These are phyloP conservation scores for Carollia perspicillata DNA, from an alignment of 2,113 vertebrate genomes.

Conservation along the genomic window DNA sequence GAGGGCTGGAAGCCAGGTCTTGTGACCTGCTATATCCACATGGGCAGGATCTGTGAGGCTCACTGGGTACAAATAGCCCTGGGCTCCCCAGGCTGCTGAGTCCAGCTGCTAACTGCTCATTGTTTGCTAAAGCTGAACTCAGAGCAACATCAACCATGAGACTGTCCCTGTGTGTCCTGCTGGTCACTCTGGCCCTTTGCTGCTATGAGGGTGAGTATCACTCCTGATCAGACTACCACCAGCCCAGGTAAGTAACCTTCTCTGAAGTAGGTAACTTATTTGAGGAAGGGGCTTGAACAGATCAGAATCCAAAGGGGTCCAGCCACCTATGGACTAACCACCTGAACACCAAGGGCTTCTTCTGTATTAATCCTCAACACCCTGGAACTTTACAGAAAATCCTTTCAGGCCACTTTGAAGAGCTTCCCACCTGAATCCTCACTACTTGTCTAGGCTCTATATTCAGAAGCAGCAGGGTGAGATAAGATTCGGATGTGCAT, in stretches of 20 bases:
- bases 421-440: background rate
- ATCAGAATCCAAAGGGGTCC: background rate
- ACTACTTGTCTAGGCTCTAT: too few relatives aligned
- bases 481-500: background rate
- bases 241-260: background rate
- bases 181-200: constrained; percentile 33
- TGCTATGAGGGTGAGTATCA: constrained; percentile 49
- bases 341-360: background rate
- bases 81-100: background rate
- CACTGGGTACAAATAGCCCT: background rate
- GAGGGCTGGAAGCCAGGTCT: background rate
- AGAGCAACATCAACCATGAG: constrained; percentile 35
- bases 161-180: background rate
- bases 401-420: background rate
- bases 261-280: background rate
- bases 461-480: background rate
- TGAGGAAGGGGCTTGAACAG: accelerated
- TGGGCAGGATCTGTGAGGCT: background rate
- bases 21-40: background rate
- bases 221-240: background rate
- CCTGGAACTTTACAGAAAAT: background rate
- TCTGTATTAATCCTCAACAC: background rate
- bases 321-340: background rate
- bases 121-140: background rate
- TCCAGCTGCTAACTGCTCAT: background rate